A percentile compares a stretch with the other conserved stretches of the same genome.
These are phyloP conservation scores for Diloba caeruleocephala DNA, from an alignment of 2,888 invertebrate species.

Conservation along the genomic window DNA sequence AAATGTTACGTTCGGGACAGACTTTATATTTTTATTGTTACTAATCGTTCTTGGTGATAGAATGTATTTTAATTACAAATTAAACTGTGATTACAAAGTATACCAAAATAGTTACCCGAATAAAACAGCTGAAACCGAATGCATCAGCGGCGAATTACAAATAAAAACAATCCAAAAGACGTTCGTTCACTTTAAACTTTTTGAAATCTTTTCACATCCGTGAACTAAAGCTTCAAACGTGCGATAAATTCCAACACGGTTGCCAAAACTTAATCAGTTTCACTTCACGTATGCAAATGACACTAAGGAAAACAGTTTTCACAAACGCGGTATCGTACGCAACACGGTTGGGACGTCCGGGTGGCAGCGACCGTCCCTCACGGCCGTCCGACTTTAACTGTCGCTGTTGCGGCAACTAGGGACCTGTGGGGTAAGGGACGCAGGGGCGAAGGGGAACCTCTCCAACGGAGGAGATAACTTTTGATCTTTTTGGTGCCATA, in stretches of 20 bases:
- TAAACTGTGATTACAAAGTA: slow-evolving; percentile 30
- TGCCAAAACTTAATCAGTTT: slow-evolving; percentile 77
- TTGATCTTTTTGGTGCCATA: slow-evolving; percentile 87
- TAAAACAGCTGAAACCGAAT: slow-evolving; percentile 49
- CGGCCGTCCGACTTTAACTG: slow-evolving; percentile 79
- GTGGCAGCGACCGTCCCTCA: slow-evolving; percentile 64
- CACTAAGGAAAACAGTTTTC: slow-evolving; percentile 81
- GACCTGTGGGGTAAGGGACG: slow-evolving; percentile 72
- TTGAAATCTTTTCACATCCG: slow-evolving; percentile 64
- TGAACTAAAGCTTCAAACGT: slow-evolving; percentile 56
- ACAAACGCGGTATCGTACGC: slow-evolving; percentile 61
- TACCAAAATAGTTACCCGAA: slow-evolving; percentile 53
- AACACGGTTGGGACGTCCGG: slow-evolving; percentile 66
- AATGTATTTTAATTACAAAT: slow-evolving; percentile 13
- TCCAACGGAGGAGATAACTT: slow-evolving; percentile 85
- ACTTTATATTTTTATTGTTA: slow-evolving; percentile 19
- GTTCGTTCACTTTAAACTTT: slow-evolving; percentile 62
- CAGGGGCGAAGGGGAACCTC: slow-evolving; percentile 73
- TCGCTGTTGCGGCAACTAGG: slow-evolving; percentile 71
- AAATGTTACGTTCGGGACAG: slow-evolving; percentile 19
- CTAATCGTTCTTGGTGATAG: slow-evolving; percentile 18
- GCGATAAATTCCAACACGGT: slow-evolving; percentile 73
- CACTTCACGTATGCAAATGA: slow-evolving; percentile 83
- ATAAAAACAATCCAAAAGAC: slow-evolving; percentile 72
- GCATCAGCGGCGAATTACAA: slow-evolving; percentile 59